Evolutionary conservation across 2,113 vertebrate genomes (phyloP).

Genomic region (Alectura lathami): DNA sequence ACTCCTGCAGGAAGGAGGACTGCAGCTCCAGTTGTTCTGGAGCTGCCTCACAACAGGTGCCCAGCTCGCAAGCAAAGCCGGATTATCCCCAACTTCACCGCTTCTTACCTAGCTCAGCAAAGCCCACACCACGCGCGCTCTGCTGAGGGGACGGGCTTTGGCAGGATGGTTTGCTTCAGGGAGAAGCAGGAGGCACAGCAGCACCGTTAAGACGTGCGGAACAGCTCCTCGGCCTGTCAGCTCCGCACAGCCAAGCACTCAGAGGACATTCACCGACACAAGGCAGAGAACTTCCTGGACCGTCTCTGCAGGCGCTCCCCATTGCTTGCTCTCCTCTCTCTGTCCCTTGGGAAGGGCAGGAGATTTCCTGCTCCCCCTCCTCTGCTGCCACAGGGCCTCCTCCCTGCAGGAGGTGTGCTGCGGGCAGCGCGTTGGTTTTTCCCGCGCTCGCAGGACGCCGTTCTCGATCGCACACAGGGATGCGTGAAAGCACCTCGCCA

Average conservation of each 20-base stretch:
- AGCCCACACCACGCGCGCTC: rapidly evolving
- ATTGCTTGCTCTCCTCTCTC: not conserved
- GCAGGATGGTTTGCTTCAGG: not conserved
- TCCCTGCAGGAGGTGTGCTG: not conserved
- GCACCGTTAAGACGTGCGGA: not conserved
- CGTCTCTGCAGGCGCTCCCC: not conserved
- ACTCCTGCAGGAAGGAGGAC: not conserved
- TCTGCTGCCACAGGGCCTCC: not conserved
- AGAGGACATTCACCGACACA: not conserved
- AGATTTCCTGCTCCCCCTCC: not conserved
- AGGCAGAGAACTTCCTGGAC: not conserved
- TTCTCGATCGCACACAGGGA: not conserved
- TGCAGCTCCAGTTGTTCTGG: not conserved
- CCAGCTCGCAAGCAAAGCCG: not conserved
- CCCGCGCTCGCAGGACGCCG: not conserved
- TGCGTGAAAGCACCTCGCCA: not conserved
- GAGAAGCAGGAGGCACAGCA: not conserved
- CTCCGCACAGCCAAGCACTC: not conserved
- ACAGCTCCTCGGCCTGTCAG: not conserved
- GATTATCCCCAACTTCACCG: not conserved
- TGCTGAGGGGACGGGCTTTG: not conserved
- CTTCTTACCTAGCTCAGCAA: not conserved
- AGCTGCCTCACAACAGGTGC: not conserved
- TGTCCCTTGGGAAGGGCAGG: not conserved
- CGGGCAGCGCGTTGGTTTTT: not conserved